phyloP scores from a whole-genome alignment of 2,113 vertebrate genomes.

The Dromas ardeola region DNA sequence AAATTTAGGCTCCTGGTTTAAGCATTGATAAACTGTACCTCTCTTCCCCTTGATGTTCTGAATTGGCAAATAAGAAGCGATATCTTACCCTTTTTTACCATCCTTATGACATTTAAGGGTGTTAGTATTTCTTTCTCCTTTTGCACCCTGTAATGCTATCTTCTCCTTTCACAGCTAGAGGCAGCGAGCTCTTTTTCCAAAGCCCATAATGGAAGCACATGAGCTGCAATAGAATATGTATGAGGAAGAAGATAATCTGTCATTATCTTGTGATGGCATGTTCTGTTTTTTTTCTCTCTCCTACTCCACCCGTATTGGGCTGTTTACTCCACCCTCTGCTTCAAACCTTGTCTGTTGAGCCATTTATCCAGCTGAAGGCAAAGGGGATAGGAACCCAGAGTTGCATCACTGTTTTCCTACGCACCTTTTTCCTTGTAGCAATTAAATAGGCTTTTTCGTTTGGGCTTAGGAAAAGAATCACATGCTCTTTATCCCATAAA shows the following conservation, averaged over 20 bases:
- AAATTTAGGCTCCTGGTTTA: not conserved
- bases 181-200: not conserved
- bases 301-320: not conserved
- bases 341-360: not conserved
- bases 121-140: not conserved
- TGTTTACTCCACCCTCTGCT: constrained; percentile 5
- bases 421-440: not conserved
- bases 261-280: constrained; percentile 42
- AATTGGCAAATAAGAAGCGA: not conserved
- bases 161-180: not conserved
- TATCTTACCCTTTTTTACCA: not conserved
- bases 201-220: not conserved
- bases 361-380: not conserved
- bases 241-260: constrained; percentile 34
- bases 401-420: not conserved
- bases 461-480: not conserved
- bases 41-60: not conserved
- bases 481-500: not conserved
- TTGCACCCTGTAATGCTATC: not conserved
- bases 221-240: not conserved
- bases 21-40: not conserved
- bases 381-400: not conserved
- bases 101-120: not conserved
- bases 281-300: not conserved
- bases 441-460: not conserved